These are phyloP conservation scores for human DNA, from an alignment of 2,113 vertebrate species.

Conservation along the genomic window GRCh38 chr1:28720501-28721000, in stretches of 20 bases:
- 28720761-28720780: not conserved
- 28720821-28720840: no score
- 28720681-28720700: not conserved
- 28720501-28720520: not conserved
- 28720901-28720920: no score
- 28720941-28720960: not conserved
- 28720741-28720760: constrained; percentile 25
- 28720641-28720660: not conserved
- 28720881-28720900: no score
- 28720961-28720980: not conserved
- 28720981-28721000: constrained; percentile 27
- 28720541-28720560: not conserved
- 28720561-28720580: not conserved
- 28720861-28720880: no score
- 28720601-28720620: not conserved
- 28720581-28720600: not conserved
- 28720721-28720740: not conserved
- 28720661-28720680: not conserved
- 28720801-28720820: not conserved
- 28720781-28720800: not conserved
- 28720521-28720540: not conserved
- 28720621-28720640: not conserved
- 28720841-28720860: no score
- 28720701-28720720: not conserved
- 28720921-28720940: no score